A percentile compares a stretch with the other conserved stretches of the same genome.
Evolutionary conservation across 2,888 invertebrate genomes (phyloP).

Genomic region (Hylaea fasciaria): DNA sequence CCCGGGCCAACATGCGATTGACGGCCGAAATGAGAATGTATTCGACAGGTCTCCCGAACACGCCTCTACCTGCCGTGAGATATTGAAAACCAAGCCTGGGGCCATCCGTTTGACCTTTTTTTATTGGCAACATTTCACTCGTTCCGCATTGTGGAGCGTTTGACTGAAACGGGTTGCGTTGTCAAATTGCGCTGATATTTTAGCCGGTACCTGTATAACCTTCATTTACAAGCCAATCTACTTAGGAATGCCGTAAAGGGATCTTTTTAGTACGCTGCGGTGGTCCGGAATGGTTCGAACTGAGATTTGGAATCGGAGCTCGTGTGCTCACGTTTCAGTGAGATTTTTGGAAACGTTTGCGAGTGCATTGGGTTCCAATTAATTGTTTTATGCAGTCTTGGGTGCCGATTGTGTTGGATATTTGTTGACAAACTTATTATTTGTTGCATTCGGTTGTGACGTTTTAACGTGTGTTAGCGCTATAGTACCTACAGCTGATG

Average conservation of each 20-base stretch:
- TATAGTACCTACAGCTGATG: background rate
- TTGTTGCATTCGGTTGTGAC: no score
- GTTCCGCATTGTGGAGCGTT: conserved; percentile 75
- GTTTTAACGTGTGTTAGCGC: no score
- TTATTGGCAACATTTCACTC: conserved; percentile 81
- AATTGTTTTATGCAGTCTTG: conserved; percentile 4
- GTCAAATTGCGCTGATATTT: conserved; percentile 77
- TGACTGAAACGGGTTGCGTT: conserved; percentile 72
- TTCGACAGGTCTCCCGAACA: conserved; percentile 61
- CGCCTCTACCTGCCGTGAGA: conserved; percentile 68
- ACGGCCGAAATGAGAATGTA: conserved; percentile 72
- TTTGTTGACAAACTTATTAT: background rate
- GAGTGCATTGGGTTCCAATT: background rate
- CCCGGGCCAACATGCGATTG: conserved; percentile 61
- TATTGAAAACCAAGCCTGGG: conserved; percentile 77
- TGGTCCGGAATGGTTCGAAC: conserved; percentile 43
- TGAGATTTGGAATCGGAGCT: conserved; percentile 38
- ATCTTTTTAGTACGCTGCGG: conserved; percentile 53
- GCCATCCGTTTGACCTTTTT: conserved; percentile 78
- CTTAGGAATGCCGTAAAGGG: conserved; percentile 59
- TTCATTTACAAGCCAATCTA: conserved; percentile 64
- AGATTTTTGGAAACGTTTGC: conserved; percentile 23
- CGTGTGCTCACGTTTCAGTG: conserved; percentile 34
- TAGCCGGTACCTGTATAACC: conserved; percentile 61
- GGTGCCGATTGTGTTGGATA: background rate